Evolutionary conservation across 2,797 vertebrate species (phyloP).

Genomic region (Gadopsis bispinosus): DNA sequence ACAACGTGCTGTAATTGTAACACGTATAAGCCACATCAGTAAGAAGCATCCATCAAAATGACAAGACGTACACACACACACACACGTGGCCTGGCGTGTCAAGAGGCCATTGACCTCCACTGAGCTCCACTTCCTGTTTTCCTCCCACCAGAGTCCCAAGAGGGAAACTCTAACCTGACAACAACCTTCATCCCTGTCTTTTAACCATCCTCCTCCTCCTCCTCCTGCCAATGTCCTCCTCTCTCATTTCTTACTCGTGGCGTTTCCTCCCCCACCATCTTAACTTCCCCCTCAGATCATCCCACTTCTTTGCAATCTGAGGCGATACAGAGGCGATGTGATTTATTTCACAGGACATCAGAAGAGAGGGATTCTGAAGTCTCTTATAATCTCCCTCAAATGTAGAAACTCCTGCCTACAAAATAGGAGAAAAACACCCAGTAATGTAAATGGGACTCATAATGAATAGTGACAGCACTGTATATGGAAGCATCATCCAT

Average conservation of each 20-base stretch:
- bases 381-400: not conserved
- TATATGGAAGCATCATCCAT: constrained; percentile 43
- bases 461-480: constrained; percentile 21
- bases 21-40: constrained; percentile 49
- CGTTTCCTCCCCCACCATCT: constrained; percentile 54
- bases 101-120: constrained; percentile 77
- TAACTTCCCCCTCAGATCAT: constrained; percentile 34
- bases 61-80: constrained; percentile 40
- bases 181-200: constrained; percentile 55
- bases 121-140: constrained; percentile 74
- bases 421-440: not conserved
- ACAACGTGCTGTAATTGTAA: constrained; percentile 64
- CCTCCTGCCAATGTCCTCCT: constrained; percentile 49
- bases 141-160: constrained; percentile 47
- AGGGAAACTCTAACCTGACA: constrained; percentile 62
- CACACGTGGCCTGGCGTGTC: constrained; percentile 65
- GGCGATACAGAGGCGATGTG: not conserved
- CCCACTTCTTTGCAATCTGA: constrained; percentile 20
- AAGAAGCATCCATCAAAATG: constrained; percentile 60
- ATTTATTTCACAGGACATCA: constrained; percentile 27
- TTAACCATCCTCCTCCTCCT: constrained; percentile 51
- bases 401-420: constrained; percentile 26
- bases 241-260: constrained; percentile 54
- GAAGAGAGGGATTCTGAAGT: not conserved
- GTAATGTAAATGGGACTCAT: constrained; percentile 23